Evolutionary conservation across 2,113 vertebrate genomes (phyloP).

Genomic region (Puffinus mauretanicus): DNA sequence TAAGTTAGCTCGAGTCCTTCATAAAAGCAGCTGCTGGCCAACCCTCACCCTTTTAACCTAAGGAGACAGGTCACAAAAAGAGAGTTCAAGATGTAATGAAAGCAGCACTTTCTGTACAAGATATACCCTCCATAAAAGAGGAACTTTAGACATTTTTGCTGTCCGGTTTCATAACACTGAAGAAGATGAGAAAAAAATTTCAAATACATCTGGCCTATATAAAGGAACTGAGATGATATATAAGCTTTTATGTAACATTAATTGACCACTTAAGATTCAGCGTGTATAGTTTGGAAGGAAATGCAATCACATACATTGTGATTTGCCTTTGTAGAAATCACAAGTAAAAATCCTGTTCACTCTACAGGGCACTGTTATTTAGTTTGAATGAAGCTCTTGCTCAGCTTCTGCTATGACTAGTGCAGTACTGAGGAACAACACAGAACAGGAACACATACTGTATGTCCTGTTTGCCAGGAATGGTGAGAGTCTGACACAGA

Average conservation of each 20-base stretch:
- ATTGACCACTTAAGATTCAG: not conserved
- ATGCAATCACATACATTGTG: not conserved
- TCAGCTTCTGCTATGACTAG: not conserved
- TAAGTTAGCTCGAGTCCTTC: not conserved
- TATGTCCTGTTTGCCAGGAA: not conserved
- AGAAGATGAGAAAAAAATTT: not conserved
- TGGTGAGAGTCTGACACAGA: not conserved
- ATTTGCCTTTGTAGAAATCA: not conserved
- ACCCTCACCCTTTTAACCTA: not conserved
- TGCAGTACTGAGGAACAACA: not conserved
- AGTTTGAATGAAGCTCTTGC: not conserved
- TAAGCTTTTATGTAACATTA: not conserved
- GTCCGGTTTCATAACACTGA: not conserved
- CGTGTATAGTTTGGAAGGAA: not conserved
- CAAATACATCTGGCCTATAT: not conserved
- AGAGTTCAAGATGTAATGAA: not conserved
- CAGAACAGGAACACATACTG: accelerated
- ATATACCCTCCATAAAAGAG: not conserved
- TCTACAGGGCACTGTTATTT: not conserved
- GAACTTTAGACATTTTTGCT: conserved; percentile 12
- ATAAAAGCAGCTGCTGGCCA: not conserved
- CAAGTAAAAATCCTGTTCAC: not conserved
- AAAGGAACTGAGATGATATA: not conserved
- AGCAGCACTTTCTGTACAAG: not conserved
- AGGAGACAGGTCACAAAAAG: not conserved